Evolutionary conservation across 2,797 vertebrate genomes (phyloP).

Genomic region (Psittacula echo): DNA sequence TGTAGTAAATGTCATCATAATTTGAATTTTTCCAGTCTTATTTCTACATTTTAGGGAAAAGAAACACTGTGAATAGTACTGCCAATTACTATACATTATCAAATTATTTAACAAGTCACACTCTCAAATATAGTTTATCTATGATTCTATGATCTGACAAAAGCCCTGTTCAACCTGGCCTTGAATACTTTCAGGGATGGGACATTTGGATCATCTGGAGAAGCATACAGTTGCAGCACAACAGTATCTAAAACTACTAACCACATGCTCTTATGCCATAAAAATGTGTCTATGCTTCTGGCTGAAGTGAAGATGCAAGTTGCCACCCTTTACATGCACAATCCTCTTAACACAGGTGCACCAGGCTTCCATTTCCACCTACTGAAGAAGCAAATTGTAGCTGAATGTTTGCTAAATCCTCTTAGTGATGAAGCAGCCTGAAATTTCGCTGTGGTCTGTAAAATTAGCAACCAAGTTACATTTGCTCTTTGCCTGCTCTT

Average conservation of each 20-base stretch:
- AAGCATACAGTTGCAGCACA: background rate
- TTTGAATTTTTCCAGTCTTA: background rate
- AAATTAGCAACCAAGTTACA: background rate
- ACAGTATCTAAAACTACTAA: background rate
- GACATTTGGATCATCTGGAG: background rate
- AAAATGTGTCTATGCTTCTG: background rate
- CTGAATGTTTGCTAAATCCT: background rate
- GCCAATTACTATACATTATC: background rate
- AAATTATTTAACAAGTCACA: background rate
- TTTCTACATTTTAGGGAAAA: background rate
- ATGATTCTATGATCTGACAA: background rate
- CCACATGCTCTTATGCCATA: background rate
- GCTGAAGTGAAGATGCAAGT: background rate
- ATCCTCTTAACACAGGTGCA: background rate
- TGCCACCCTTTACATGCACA: background rate
- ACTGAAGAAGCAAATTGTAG: background rate
- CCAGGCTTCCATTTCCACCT: background rate
- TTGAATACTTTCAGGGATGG: background rate
- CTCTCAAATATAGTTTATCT: background rate
- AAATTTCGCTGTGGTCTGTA: background rate
- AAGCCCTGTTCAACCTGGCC: background rate
- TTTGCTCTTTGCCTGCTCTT: background rate
- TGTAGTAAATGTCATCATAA: background rate
- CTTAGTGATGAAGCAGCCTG: background rate
- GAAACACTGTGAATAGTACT: background rate